Base-by-base conservation (phyloP, 2,797 vertebrate genomes). In the Brachyalestes nurse region DNA sequence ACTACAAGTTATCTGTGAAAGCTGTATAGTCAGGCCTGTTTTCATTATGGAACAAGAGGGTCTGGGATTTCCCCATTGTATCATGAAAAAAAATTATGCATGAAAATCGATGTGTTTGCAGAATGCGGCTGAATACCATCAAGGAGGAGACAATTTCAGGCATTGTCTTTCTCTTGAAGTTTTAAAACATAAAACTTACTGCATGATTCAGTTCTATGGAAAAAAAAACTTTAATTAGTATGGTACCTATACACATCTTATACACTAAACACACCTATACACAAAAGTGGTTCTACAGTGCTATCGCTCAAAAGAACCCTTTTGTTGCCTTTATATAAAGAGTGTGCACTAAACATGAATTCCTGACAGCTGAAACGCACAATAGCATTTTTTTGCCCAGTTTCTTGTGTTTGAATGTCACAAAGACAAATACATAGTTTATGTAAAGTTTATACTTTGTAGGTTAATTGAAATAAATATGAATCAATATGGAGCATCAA, bases 21-120 rank as follows among this genome's bases (percentile, higher is more conserved):
- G 38, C 10, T 47, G 13, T 13, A 49, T 28, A 47, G 14, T 25
- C 67, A 71, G 14, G 14, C 23, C 23, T 51, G 23, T 51, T 71
- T 53, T 71, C 67, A 51, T 5, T 28, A 10, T 51, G 45, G 23
- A 45, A 49, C 67, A 21, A 70, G 21, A 25, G 14, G 5, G 45
- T 70, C 67, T 70, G 45, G 45, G 67, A 70, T 25, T 51, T 70
- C 67, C 45, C 65, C 42, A 5, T 69, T 49, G 23, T 17, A 40
- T 70, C 21, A 51, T 70, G 10, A 51, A 70, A 23, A 70, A 49
- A 13, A 28, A 23, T 70, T 70, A 13, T 51, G 25, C 6, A 6
- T 17, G 23, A 51, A 70, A 51, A 49, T 51, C n/a, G 14, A 28
- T 51, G 45, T 16, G 7, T 19, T 16, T 28, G 67, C 6, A 25